These are phyloP conservation scores for Buathra laborator DNA, from an alignment of 2,888 invertebrate genomes.

Conservation along the genomic window DNA sequence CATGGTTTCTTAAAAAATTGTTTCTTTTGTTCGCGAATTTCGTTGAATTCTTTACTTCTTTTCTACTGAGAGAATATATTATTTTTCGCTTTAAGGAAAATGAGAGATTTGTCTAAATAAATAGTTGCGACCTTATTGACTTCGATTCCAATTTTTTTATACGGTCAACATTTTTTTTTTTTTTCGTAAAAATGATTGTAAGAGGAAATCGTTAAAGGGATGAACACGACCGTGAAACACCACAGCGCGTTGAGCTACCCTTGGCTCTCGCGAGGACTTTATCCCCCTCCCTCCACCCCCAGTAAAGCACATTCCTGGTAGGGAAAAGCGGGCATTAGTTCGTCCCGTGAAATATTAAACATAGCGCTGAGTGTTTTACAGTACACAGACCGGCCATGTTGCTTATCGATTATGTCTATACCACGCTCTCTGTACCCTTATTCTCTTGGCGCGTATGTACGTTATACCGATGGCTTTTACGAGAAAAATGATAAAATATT, in stretches of 20 bases:
- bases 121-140: not conserved
- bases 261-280: conserved; percentile 29
- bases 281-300: conserved; percentile 22
- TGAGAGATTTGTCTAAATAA: not conserved
- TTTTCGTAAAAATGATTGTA: not conserved
- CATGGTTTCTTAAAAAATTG: too few relatives aligned
- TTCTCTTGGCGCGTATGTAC: not conserved
- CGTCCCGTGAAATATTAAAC: conserved; percentile 80
- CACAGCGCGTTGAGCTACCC: conserved; percentile 45
- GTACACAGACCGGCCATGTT: conserved; percentile 77
- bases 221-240: conserved; percentile 15
- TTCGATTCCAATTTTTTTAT: not conserved
- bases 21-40: too few relatives aligned
- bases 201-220: not conserved
- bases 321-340: conserved; percentile 74
- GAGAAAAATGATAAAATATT: not conserved
- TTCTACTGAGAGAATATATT: too few relatives aligned
- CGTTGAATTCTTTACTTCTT: too few relatives aligned
- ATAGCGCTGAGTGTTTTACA: conserved; percentile 79
- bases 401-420: conserved; percentile 77
- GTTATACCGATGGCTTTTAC: not conserved
- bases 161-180: not conserved
- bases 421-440: not conserved
- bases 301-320: conserved; percentile 51
- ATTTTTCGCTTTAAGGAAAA: too few relatives aligned